Percentiles rank a stretch among this genome's conserved stretches.
Evolutionary conservation across 2,888 invertebrate species (phyloP).

Genomic region (Carpatolechia fugitivella): DNA sequence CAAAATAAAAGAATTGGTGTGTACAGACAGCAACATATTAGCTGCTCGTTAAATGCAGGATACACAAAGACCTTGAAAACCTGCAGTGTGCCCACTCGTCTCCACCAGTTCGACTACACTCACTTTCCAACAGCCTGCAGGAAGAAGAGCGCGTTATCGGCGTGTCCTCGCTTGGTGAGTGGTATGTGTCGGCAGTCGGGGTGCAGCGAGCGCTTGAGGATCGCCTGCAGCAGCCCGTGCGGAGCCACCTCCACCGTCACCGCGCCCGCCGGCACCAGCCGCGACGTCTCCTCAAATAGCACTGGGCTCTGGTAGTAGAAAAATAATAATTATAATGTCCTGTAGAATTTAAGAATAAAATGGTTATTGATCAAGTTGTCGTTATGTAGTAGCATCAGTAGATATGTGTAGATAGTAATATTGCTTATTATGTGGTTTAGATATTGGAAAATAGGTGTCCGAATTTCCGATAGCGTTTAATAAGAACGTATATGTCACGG

Average conservation of each 20-base stretch:
- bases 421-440: too few relatives aligned
- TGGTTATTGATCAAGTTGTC: too few relatives aligned
- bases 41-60: too few relatives aligned
- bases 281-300: conserved; percentile 88
- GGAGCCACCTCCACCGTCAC: conserved; percentile 93
- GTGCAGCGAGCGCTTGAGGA: conserved; percentile 86
- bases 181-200: conserved; percentile 83
- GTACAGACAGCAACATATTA: too few relatives aligned
- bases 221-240: conserved; percentile 93
- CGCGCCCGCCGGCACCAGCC: conserved; percentile 87
- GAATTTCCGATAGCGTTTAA: too few relatives aligned
- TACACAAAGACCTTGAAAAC: too few relatives aligned
- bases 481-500: too few relatives aligned
- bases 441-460: too few relatives aligned
- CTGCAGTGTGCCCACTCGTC: too few relatives aligned
- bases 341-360: neutral
- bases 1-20: too few relatives aligned
- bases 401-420: too few relatives aligned
- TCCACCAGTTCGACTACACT: conserved; percentile 30
- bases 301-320: conserved; percentile 63
- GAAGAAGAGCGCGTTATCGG: conserved; percentile 78
- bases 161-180: conserved; percentile 84
- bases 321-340: neutral
- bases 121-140: conserved; percentile 82
- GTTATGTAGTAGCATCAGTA: too few relatives aligned